phyloP scores from a whole-genome alignment of 2,797 vertebrate genomes.

The Calcarius lapponicus region DNA sequence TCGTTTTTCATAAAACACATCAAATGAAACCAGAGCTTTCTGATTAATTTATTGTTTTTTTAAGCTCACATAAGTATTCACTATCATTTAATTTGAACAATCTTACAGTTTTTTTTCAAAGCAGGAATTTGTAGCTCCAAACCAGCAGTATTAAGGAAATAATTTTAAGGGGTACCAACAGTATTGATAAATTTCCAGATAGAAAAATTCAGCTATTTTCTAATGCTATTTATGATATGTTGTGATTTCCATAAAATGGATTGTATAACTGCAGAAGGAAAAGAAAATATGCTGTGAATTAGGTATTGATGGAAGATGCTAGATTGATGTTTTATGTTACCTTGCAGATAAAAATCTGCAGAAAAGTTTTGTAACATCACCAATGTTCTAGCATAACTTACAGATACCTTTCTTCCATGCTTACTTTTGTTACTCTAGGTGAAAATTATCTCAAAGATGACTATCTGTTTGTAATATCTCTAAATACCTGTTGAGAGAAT shows the following conservation, averaged over 20 bases:
- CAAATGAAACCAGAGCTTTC: slow-evolving; percentile 2
- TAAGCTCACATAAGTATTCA: not conserved
- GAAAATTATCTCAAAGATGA: not conserved
- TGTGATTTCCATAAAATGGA: not conserved
- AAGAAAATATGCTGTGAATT: not conserved
- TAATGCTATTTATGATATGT: not conserved
- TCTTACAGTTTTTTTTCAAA: not conserved
- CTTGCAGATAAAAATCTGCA: not conserved
- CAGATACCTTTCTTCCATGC: not conserved
- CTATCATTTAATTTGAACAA: not conserved
- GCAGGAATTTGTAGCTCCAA: not conserved
- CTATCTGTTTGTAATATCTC: not conserved
- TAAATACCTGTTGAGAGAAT: not conserved
- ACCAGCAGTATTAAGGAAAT: not conserved
- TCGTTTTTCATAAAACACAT: slow-evolving; percentile 4
- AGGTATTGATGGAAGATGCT: not conserved
- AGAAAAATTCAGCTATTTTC: not conserved
- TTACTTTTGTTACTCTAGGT: not conserved
- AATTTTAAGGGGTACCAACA: not conserved
- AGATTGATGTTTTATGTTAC: not conserved
- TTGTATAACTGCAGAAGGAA: not conserved
- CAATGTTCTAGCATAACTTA: not conserved
- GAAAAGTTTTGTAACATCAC: not conserved
- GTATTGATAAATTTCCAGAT: not conserved
- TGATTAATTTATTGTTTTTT: not conserved